A percentile compares a stretch with the other conserved stretches of the same genome.
Conservation (phyloP, 1,140 invertebrate genomes). For the Drosophila pallidifrons region DNA sequence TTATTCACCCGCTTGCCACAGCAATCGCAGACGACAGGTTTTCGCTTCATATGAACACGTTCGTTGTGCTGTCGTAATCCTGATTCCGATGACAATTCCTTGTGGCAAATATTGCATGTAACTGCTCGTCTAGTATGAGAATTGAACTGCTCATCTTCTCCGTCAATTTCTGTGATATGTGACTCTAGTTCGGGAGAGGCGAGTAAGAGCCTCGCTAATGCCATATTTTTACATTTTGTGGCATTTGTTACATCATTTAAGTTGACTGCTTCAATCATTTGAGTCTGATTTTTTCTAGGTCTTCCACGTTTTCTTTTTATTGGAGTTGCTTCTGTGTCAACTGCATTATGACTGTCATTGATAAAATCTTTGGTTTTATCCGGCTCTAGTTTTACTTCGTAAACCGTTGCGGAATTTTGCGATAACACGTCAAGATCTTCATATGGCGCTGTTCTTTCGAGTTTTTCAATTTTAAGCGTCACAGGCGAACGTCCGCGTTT, state of each 20-base stretch:
- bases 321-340: no score
- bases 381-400: neutral
- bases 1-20: slow-evolving; percentile 85
- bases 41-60: slow-evolving; percentile 82
- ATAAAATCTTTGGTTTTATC: neutral
- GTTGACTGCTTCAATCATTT: neutral
- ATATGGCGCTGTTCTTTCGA: neutral
- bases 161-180: neutral
- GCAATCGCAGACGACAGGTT: slow-evolving; percentile 85
- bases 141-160: neutral
- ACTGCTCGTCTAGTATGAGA: neutral
- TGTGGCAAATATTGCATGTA: slow-evolving; percentile 74
- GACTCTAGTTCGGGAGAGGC: neutral
- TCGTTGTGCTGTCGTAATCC: slow-evolving; percentile 78
- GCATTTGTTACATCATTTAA: neutral
- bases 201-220: slow-evolving; percentile 15
- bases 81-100: slow-evolving; percentile 63
- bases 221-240: slow-evolving; percentile 26
- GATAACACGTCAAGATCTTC: neutral
- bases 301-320: slow-evolving; percentile 35
- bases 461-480: neutral
- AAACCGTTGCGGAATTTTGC: neutral
- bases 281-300: slow-evolving; percentile 8
- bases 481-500: neutral
- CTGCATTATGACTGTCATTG: neutral